Evolutionary conservation across 2,888 invertebrate genomes (phyloP), one percentile per base, ranked within the genome.

Genomic region (Amphipoea lucens): DNA sequence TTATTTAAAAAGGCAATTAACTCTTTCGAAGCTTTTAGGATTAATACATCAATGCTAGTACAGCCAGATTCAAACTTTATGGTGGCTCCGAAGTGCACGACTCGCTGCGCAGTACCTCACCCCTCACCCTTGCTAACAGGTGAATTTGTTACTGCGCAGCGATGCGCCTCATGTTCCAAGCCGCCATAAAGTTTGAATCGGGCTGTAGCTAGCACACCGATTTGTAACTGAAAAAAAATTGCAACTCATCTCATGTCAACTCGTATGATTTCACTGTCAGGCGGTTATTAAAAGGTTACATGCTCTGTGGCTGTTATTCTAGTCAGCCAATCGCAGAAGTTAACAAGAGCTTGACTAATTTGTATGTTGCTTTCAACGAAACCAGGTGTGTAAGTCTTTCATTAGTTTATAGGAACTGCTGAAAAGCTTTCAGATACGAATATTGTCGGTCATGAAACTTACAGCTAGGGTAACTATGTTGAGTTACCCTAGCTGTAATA

Each of bases 1-100:
- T 78, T 77, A 70, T 51, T 68, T 80, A 6, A 14, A 40, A 81
- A 63, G 45, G 70, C 63, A 69, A 23, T 54, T 70, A 40, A 79
- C 48, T 29, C 7, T 57, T 45, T n/a, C 14, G n/a, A 66, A 66
- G n/a, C 4, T 78, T 78, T 75, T 60, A 48, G 0, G 17, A 48
- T 60, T 36, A 36, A 45, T 57, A 60, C 17, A 60, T 17, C 9
- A 48, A 51, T 11, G 51, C 23, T 17, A 54, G 73, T 72, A 57
- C 4, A 23, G 23, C 23, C 23, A 23, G 23, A 57, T 57, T 23
- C 57, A 23, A 57, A 57, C 23, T 23, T 9, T 57, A 9, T 7
- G 23, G 20, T 20, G 6, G 20, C 54, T 57, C 54, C 23, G 54
- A 57, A 14, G 14, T 4, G 12, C 14, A 0, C 12, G 14, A 54